Evolutionary conservation across 1,140 invertebrate species (phyloP), one percentile per base, ranked within the genome.

Genomic region (Aradophagus sp.): DNA sequence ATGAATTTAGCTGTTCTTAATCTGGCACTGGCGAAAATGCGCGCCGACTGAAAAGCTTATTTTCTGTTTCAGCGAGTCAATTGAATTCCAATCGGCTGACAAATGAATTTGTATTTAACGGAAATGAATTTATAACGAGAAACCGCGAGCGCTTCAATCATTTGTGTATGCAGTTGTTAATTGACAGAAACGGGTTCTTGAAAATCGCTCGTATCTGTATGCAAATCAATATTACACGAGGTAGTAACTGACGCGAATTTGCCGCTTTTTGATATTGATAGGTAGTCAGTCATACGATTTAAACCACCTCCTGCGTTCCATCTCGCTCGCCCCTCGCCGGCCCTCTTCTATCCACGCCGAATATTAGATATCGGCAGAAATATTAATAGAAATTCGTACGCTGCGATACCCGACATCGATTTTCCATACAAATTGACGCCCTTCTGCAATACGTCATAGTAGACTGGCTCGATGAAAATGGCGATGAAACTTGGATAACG

Each of bases 311-410:
- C 0, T 17, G 14, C 29, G 0, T 10, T 7, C 27, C 45, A 17
- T 17, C 27, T 19, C 35, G 14, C 15, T 12, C 17, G 20, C 3
- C 31, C 38, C 19, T 6, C 27, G 17, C 16, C 32, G 12, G 2
- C 23, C 36, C 10, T 13, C 34, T 13, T 13, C 36, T 20, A 31
- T 12, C 31, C 32, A 55, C 26, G 29, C 47, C 66, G 39, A 61
- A 53, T 61, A 55, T 62, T 69, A 59, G 66, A 67, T 68, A 61
- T 68, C 16, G 50, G 65, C 47, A 55, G 58, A 52, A 70, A 58
- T 70, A 58, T 63, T 70, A 70, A 69, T 48, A 69, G 45, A 69
- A 62, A 62, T 69, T 69, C 50, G 66, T 62, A 48, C 42, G 13
- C 31, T 35, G 48, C 55, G 41, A 70, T 59, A 59, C 52, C 45